Conservation (phyloP, 1,140 invertebrate genomes). For the Pemphigus obesinymphae region DNA sequence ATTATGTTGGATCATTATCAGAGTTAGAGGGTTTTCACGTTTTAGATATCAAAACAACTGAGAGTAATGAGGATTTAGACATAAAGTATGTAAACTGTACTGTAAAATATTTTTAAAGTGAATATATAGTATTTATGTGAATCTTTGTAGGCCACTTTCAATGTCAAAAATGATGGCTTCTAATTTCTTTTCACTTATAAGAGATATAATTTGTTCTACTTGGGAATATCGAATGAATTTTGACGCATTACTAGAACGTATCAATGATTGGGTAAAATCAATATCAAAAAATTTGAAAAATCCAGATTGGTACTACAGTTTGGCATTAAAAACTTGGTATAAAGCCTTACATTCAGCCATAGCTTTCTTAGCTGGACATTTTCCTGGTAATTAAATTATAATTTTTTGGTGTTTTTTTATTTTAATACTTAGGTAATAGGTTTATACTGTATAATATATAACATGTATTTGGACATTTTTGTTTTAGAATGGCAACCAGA, state of each 20-base stretch:
- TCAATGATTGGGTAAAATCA: constrained; percentile 75
- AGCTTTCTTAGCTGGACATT: constrained; percentile 82
- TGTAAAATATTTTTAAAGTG: background rate
- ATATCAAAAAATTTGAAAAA: constrained; percentile 62
- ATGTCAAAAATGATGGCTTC: constrained; percentile 67
- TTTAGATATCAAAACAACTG: constrained; percentile 26
- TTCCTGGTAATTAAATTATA: constrained; percentile 57
- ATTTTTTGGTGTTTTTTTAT: background rate
- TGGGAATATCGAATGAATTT: constrained; percentile 72
- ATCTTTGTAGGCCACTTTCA: constrained; percentile 45
- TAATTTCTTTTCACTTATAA: constrained; percentile 74
- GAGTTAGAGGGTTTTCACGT: constrained; percentile 31
- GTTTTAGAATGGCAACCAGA: constrained; percentile 64
- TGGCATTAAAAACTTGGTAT: constrained; percentile 45
- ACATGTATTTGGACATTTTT: background rate
- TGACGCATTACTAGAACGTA: constrained; percentile 66
- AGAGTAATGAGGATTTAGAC: constrained; percentile 10
- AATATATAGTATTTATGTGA: background rate
- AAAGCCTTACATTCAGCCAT: constrained; percentile 69
- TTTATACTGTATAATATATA: too few relatives aligned
- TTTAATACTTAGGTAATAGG: background rate
- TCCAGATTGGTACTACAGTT: constrained; percentile 58
- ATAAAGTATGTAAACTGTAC: constrained; percentile 12
- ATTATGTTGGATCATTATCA: constrained; percentile 26
- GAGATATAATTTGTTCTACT: constrained; percentile 78